phyloP scores from a whole-genome alignment of 2,888 invertebrate genomes.

The Diachrysia chrysitis region DNA sequence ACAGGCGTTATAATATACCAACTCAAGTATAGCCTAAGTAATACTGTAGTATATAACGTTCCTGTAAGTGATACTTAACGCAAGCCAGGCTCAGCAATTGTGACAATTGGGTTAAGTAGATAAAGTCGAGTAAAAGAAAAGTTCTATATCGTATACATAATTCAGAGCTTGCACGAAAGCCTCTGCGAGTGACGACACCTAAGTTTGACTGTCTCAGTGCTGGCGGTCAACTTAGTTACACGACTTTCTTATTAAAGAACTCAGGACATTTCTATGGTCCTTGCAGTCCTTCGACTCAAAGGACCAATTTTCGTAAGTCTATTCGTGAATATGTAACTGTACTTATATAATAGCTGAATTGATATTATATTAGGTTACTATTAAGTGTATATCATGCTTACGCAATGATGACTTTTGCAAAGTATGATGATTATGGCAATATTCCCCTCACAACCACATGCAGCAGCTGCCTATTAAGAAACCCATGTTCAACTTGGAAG shows the following conservation, averaged over 20 bases:
- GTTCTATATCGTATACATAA: constrained; percentile 4
- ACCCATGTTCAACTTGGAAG: not conserved
- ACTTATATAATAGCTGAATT: not conserved
- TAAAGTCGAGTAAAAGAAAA: constrained; percentile 2
- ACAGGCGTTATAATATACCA: too few relatives aligned
- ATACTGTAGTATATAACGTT: not conserved
- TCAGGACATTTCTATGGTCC: not conserved
- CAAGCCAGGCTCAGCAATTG: not conserved
- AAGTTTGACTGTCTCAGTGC: not conserved
- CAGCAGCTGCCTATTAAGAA: constrained; percentile 2
- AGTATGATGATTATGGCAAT: not conserved
- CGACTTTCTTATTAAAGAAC: not conserved
- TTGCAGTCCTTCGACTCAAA: not conserved
- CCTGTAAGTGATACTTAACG: not conserved
- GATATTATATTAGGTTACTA: too few relatives aligned
- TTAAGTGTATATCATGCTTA: not conserved
- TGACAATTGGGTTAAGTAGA: not conserved
- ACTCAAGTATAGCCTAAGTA: too few relatives aligned
- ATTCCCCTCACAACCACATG: not conserved
- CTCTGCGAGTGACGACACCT: not conserved
- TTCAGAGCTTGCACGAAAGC: not conserved
- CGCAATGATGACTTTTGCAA: not conserved
- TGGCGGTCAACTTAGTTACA: not conserved
- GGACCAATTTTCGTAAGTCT: not conserved
- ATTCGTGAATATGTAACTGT: not conserved